phyloP scores from a whole-genome alignment of 2,797 vertebrate genomes.

The Urophycis tenuis region DNA sequence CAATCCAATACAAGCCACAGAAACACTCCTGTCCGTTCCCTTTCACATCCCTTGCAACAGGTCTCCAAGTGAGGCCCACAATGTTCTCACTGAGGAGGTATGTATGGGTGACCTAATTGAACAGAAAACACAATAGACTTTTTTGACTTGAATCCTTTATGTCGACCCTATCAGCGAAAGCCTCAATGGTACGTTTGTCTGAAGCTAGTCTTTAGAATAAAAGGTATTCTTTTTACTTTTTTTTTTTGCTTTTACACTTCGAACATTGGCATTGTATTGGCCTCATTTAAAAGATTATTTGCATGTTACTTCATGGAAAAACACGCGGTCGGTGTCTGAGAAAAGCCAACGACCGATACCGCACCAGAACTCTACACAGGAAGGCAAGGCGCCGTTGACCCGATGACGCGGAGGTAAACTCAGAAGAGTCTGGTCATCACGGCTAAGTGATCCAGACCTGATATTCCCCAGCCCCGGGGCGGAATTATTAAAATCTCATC shows the following conservation, averaged over 20 bases:
- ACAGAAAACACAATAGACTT: constrained; percentile 18
- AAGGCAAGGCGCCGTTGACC: constrained; percentile 28
- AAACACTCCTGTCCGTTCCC: constrained; percentile 64
- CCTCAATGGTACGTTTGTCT: neutral
- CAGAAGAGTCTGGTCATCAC: neutral
- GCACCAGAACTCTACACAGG: constrained; percentile 3
- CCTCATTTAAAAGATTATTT: neutral
- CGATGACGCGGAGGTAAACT: neutral
- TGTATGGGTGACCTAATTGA: constrained; percentile 36
- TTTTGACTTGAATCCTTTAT: constrained; percentile 29
- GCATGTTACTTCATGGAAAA: neutral
- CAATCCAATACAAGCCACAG: constrained; percentile 72
- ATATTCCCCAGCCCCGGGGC: constrained; percentile 64
- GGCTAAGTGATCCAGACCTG: constrained; percentile 64
- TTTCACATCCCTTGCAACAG: constrained; percentile 64
- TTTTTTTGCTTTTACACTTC: neutral
- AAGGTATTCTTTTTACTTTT: neutral
- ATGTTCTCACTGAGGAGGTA: constrained; percentile 46
- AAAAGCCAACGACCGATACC: neutral
- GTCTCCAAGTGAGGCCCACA: constrained; percentile 53
- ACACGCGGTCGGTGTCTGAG: neutral
- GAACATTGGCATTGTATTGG: neutral
- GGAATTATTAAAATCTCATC: constrained; percentile 74
- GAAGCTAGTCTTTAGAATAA: constrained; percentile 1
- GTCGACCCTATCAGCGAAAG: constrained; percentile 8